Evolutionary conservation across 2,797 vertebrate genomes (phyloP).

Genomic region (Fundulus diaphanus): DNA sequence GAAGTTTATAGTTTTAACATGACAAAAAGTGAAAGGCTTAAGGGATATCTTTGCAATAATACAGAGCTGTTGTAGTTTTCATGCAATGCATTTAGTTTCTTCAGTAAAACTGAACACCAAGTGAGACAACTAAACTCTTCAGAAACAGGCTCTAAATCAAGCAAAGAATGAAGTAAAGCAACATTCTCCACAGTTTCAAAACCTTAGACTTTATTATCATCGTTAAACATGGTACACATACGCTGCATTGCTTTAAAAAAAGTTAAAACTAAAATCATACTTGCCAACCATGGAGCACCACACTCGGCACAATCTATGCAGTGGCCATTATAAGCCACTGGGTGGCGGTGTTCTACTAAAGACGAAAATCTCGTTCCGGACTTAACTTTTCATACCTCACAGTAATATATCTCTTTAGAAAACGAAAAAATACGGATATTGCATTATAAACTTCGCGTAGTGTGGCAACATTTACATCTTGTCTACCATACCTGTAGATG

Average conservation of each 20-base stretch:
- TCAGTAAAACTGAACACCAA: not conserved
- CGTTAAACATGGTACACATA: not conserved
- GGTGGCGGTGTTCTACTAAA: slow-evolving; percentile 47
- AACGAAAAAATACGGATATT: not conserved
- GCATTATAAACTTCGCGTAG: not conserved
- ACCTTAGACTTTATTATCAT: not conserved
- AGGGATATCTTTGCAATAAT: not conserved
- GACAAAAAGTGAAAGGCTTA: not conserved
- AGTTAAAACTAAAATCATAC: not conserved
- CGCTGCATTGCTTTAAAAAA: not conserved
- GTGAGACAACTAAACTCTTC: not conserved
- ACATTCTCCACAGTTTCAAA: not conserved
- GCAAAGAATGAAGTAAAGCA: not conserved
- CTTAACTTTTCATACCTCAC: not conserved
- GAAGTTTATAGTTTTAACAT: not conserved
- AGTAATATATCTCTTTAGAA: not conserved
- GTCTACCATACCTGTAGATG: not conserved
- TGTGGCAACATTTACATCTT: not conserved
- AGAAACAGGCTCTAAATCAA: not conserved
- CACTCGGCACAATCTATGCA: not conserved
- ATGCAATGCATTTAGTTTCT: not conserved
- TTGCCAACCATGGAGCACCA: not conserved
- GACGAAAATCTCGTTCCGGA: not conserved
- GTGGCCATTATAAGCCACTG: slow-evolving; percentile 28
- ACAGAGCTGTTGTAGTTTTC: not conserved